These are phyloP conservation scores for Cotesia vestalis DNA, from an alignment of 1,140 invertebrate genomes.

Conservation along the genomic window DNA sequence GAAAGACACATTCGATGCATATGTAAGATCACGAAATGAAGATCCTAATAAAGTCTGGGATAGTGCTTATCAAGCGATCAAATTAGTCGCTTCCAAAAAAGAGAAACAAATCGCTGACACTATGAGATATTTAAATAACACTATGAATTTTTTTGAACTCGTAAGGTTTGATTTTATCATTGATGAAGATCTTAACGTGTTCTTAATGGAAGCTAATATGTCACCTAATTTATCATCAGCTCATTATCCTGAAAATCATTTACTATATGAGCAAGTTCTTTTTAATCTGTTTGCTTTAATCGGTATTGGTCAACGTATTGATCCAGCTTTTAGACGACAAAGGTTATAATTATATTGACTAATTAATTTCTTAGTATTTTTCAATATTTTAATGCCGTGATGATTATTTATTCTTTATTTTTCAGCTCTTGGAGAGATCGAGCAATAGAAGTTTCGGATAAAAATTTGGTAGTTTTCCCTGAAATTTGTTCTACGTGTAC, in stretches of 20 bases:
- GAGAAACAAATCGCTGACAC: slow-evolving; percentile 74
- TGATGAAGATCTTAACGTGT: slow-evolving; percentile 88
- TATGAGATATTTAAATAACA: slow-evolving; percentile 58
- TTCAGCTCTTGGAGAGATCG: slow-evolving; percentile 62
- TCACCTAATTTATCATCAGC: slow-evolving; percentile 95
- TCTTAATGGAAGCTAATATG: slow-evolving; percentile 97
- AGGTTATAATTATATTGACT: slow-evolving; percentile 53
- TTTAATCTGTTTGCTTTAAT: slow-evolving; percentile 85
- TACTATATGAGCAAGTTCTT: slow-evolving; percentile 93
- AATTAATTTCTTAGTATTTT: not conserved
- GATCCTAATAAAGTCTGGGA: slow-evolving; percentile 82
- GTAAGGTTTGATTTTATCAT: slow-evolving; percentile 93
- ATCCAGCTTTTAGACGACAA: slow-evolving; percentile 52
- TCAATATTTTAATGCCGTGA: not conserved
- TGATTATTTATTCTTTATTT: slow-evolving; percentile 42
- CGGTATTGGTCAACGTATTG: slow-evolving; percentile 73
- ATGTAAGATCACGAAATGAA: slow-evolving; percentile 75
- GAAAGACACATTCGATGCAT: slow-evolving; percentile 87
- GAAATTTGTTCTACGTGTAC: slow-evolving; percentile 76
- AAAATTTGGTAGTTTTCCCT: slow-evolving; percentile 82
- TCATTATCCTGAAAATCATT: slow-evolving; percentile 87
- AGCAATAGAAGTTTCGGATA: slow-evolving; percentile 78
- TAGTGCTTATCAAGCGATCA: slow-evolving; percentile 82
- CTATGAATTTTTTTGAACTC: slow-evolving; percentile 90
- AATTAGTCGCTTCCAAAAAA: slow-evolving; percentile 78